These are phyloP conservation scores for Narcine bancroftii DNA, from an alignment of 2,113 vertebrate species.

Conservation along the genomic window DNA sequence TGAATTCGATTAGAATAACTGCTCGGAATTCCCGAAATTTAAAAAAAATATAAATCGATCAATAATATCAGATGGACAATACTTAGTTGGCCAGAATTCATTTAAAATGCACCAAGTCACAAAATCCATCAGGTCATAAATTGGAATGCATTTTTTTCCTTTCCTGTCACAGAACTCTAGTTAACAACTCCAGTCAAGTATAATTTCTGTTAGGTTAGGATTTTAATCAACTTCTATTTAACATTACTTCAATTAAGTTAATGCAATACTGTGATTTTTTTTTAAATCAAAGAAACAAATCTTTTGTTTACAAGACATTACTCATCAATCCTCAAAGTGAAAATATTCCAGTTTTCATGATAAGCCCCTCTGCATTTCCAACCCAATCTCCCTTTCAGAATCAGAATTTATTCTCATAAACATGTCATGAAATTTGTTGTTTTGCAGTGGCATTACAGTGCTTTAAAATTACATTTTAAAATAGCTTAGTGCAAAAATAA, in stretches of 20 bases:
- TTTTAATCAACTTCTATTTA: not conserved
- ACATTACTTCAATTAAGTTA: not conserved
- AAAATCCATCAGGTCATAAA: too few species aligned
- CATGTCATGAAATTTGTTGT: too few species aligned
- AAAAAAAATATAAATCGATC: too few species aligned
- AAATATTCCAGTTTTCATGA: not conserved
- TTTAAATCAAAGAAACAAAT: not conserved
- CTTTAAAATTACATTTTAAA: too few species aligned
- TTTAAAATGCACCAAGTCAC: too few species aligned
- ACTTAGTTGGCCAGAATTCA: too few species aligned
- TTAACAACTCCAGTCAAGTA: not conserved
- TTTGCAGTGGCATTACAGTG: too few species aligned
- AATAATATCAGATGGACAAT: too few species aligned
- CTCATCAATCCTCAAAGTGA: not conserved
- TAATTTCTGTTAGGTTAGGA: not conserved
- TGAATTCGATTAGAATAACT: not conserved
- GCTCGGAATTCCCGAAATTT: not conserved
- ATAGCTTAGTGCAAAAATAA: too few species aligned
- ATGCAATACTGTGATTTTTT: too few species aligned
- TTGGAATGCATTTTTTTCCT: not conserved
- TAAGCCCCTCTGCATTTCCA: not conserved
- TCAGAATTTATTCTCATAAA: too few species aligned
- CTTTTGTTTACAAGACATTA: not conserved
- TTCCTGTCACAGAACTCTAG: not conserved
- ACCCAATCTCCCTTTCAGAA: not conserved